Evolutionary conservation across 1,140 invertebrate genomes (phyloP).

Genomic region (Leptopilina boulardi): DNA sequence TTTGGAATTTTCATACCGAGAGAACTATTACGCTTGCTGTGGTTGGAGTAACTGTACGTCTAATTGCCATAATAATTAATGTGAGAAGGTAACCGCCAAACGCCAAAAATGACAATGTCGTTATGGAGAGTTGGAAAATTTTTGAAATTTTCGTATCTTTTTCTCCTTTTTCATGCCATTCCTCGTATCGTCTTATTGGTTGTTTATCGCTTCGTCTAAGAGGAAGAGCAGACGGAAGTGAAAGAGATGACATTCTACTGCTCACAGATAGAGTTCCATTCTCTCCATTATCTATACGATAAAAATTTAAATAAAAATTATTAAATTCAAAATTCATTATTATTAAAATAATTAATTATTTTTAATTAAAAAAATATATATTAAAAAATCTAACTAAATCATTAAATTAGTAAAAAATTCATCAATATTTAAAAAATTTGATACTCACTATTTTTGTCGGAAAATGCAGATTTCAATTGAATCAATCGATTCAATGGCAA

Average conservation of each 20-base stretch:
- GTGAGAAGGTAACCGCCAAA: slow-evolving; percentile 87
- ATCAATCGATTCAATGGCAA: slow-evolving; percentile 75
- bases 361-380: no score
- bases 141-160: slow-evolving; percentile 78
- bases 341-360: slow-evolving; percentile 33
- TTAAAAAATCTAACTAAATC: no score
- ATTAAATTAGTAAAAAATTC: no score
- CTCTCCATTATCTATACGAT: slow-evolving; percentile 29
- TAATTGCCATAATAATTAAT: slow-evolving; percentile 83
- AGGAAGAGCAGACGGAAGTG: slow-evolving; percentile 54
- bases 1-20: slow-evolving; percentile 61
- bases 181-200: slow-evolving; percentile 72
- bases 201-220: slow-evolving; percentile 53
- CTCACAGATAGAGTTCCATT: slow-evolving; percentile 15
- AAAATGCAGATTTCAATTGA: slow-evolving; percentile 70
- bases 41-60: slow-evolving; percentile 67
- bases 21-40: slow-evolving; percentile 66
- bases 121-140: slow-evolving; percentile 84
- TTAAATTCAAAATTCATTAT: no score
- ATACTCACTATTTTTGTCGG: slow-evolving; percentile 52
- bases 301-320: slow-evolving; percentile 30
- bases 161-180: slow-evolving; percentile 74
- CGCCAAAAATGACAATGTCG: slow-evolving; percentile 84
- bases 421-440: background rate
- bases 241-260: slow-evolving; percentile 48